Conservation (phyloP, 2,797 vertebrate species). For the Phataginus tricuspis region DNA sequence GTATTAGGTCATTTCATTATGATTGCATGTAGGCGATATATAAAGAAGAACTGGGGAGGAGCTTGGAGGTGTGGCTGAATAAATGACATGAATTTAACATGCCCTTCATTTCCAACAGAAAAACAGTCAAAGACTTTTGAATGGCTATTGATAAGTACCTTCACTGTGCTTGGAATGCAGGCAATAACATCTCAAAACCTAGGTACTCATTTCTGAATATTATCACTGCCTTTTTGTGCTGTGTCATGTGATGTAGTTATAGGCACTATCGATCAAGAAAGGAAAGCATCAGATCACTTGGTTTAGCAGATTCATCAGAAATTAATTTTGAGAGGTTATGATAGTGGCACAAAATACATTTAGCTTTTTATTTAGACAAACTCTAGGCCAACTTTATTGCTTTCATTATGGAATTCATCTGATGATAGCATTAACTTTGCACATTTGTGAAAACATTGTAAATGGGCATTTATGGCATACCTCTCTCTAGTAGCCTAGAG, state of each 20-base stretch:
- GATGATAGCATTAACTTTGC: neutral
- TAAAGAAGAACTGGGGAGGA: neutral
- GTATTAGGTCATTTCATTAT: neutral
- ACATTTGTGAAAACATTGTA: neutral
- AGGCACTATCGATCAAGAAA: neutral
- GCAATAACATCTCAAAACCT: neutral
- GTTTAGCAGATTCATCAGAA: slow-evolving; percentile 10
- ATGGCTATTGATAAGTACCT: neutral
- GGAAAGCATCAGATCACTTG: slow-evolving; percentile 24
- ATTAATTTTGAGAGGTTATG: slow-evolving; percentile 16
- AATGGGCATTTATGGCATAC: neutral
- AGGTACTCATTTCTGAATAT: neutral
- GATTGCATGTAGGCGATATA: neutral
- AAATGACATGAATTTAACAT: neutral
- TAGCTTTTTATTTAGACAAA: slow-evolving; percentile 22
- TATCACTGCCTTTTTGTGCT: neutral
- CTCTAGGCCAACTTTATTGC: neutral
- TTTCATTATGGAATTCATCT: slow-evolving; percentile 9
- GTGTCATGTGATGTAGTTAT: neutral
- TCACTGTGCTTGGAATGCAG: neutral
- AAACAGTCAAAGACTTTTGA: slow-evolving; percentile 14
- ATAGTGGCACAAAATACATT: neutral
- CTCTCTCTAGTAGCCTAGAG: neutral
- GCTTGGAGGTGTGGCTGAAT: neutral
- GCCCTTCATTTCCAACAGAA: slow-evolving; percentile 26